Conservation (phyloP, 2,113 vertebrate genomes). For the Falco punctatus region DNA sequence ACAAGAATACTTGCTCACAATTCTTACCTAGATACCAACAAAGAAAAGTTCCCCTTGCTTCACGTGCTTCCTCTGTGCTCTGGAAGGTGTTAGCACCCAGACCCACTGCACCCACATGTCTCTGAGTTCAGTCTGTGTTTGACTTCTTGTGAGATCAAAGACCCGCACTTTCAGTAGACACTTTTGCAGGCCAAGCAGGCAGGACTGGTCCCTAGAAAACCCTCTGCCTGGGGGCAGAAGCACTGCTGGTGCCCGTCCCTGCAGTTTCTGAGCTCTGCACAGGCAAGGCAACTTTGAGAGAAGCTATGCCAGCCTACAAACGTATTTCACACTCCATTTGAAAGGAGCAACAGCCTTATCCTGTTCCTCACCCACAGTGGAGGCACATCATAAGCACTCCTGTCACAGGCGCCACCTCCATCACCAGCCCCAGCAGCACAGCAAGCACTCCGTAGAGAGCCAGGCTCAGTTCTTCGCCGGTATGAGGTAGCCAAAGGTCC, state of each 20-base stretch:
- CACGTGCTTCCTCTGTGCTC: not conserved
- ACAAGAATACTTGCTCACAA: not conserved
- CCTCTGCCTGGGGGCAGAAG: not conserved
- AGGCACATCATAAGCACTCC: not conserved
- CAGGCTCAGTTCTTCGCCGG: not conserved
- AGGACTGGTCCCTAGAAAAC: not conserved
- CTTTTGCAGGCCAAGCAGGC: not conserved
- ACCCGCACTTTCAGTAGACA: not conserved
- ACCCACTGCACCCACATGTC: fast-evolving
- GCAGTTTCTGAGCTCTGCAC: not conserved
- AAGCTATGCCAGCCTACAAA: not conserved
- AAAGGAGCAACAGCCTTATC: not conserved
- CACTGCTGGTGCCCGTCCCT: not conserved
- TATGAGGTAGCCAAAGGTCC: not conserved
- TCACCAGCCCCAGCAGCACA: not conserved
- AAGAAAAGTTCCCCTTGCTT: not conserved
- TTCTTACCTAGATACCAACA: not conserved
- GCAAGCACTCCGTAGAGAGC: not conserved
- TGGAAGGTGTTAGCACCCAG: not conserved
- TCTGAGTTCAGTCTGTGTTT: not conserved
- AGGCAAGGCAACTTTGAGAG: not conserved
- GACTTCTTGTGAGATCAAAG: not conserved
- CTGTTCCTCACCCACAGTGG: not conserved
- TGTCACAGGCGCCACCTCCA: not conserved
- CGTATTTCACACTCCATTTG: not conserved